Evolutionary conservation across 2,113 vertebrate genomes (phyloP), one percentile per base, ranked within the genome.

Genomic region (Tautogolabrus adspersus): DNA sequence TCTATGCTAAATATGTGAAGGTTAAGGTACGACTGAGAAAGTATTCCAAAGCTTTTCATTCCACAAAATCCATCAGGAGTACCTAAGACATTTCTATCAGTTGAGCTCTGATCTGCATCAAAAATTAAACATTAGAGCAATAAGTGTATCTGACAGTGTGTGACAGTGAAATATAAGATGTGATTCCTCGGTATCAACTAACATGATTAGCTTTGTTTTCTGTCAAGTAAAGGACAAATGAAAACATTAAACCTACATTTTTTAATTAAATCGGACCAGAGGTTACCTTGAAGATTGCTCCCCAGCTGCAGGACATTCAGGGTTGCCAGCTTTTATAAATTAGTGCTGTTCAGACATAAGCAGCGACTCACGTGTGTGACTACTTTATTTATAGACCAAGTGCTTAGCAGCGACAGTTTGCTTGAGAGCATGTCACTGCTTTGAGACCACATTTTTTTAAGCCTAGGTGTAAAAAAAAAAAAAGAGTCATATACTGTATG

Each of bases 371-470:
- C 38, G 38, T 86, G 77, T 72, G 66, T 56, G 71, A 84, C 67
- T 42, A 66, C 70, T 66, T 87, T 84, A 87, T 89, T 90, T 82
- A 77, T 75, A 81, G 87, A 30, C 13, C 8, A 5, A 3, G 12
- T 37, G 49, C 15, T 57, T 38, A 65, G 69, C 70, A 64, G 81
- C 10, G 19, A 58, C 47, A 76, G 42, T 46, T 61, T 75, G 37
- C 44, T 61, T 77, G 46, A 52, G 55, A 81, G 46, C 72, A 68
- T 21, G 61, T 52, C 40, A 72, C 40, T 18, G 59, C 42, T 58
- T 77, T 66, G 19, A 46, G 47, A 64, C 26, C 30, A n/a, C 23
- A 57, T 34, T 13, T 37, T 70, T 3, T 26, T 49, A 34, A 62
- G 22, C 56, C 23, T 47, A 57, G 10, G 68, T 52, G 23, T 69